Evolutionary conservation across 2,888 invertebrate genomes (phyloP), one percentile per base, ranked within the genome.

Genomic region (Aleiodes leptofemur): DNA sequence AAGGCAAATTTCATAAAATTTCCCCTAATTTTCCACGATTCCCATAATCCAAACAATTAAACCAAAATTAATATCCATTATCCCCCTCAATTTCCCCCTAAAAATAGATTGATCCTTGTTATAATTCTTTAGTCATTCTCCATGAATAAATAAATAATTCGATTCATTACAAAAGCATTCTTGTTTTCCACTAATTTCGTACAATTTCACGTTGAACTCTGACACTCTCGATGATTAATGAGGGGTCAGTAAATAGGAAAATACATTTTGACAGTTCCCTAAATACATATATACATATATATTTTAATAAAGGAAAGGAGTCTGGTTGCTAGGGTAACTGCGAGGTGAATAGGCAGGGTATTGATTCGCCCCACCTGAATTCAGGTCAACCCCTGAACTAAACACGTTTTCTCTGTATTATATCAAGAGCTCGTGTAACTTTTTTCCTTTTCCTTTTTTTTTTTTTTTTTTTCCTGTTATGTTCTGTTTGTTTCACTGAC

Each of bases 291-390:
- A 11, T n/a, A 57, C 50, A 53, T 53, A 50, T 72, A 59, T 70
- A 64, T 64, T 86, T 88, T 87, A 88, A 88, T 87, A 87, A 88
- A 87, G 83, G 78, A 43, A 86, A 85, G 86, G 86, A 88, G 87
- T 86, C 87, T 85, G 86, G 88, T 89, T 85, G 86, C 87, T 82
- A 87, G 80, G 87, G 88, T 82, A 87, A 88, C 88, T 82, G 83
- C 80, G 86, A 87, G 87, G 86, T 86, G 88, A 87, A 87, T 88
- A 87, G 86, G 87, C 86, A 83, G 82, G 82, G 87, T 89, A 89
- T 89, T 88, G 89, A 89, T 89, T 88, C 86, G 84, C 85, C 85
- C 87, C 87, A 88, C 89, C 89, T 88, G 88, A 88, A 89, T 88
- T 89, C 88, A 88, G 88, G 88, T 88, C 88, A 88, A 82, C 87